These are phyloP conservation scores for Furnarius figulus DNA, from an alignment of 2,113 vertebrate species.

Conservation along the genomic window DNA sequence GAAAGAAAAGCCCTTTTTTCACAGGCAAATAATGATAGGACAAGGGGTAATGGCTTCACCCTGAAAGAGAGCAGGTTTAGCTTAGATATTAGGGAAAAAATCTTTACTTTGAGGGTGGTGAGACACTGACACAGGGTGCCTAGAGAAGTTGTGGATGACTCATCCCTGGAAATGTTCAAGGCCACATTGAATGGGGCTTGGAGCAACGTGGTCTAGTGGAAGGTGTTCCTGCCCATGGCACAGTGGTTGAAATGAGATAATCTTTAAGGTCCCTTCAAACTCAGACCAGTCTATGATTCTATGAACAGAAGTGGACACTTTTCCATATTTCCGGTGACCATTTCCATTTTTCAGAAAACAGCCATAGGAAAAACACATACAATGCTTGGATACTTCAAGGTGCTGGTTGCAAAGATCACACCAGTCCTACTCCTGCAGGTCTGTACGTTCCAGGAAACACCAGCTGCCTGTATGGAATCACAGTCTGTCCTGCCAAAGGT, in stretches of 20 bases:
- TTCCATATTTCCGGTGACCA: not conserved
- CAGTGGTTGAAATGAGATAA: not conserved
- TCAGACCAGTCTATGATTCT: not conserved
- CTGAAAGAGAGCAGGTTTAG: not conserved
- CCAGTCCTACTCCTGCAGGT: not conserved
- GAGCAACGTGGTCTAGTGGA: not conserved
- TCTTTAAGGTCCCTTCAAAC: not conserved
- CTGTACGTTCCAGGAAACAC: not conserved
- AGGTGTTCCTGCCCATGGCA: not conserved
- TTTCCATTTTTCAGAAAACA: not conserved
- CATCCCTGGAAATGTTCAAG: not conserved
- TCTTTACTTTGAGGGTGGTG: not conserved
- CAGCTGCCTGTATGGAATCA: not conserved
- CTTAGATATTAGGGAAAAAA: not conserved
- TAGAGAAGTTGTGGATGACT: not conserved
- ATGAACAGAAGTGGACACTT: not conserved
- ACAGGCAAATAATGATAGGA: too few species aligned
- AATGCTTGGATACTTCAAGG: not conserved
- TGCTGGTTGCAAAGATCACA: fast-evolving
- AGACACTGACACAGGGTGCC: not conserved
- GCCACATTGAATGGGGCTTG: too few species aligned
- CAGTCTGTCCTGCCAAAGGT: not conserved
- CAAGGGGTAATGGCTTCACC: not conserved
- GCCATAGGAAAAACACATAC: not conserved
- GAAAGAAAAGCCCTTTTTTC: not conserved